These are phyloP conservation scores for Aythya baeri DNA, from an alignment of 2,113 vertebrate genomes.

Conservation along the genomic window DNA sequence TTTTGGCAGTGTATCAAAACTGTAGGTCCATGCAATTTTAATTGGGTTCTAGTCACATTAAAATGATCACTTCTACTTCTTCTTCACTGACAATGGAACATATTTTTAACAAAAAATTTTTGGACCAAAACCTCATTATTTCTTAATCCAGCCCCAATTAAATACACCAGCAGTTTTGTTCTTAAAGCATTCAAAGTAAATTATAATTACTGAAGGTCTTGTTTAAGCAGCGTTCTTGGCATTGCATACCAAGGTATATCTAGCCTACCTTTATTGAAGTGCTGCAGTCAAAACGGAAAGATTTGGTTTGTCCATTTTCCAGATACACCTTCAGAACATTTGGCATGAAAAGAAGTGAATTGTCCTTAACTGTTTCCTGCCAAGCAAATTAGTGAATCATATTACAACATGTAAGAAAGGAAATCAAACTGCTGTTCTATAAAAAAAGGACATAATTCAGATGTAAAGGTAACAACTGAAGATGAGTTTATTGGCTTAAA, in stretches of 20 bases:
- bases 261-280: constrained; percentile 95
- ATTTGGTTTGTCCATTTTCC: constrained; percentile 99
- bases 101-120: not conserved
- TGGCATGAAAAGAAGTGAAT: constrained; percentile 99
- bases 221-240: not conserved
- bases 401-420: constrained; percentile 22
- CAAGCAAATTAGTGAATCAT: constrained; percentile 12
- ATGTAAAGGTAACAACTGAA: not conserved
- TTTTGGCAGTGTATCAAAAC: constrained; percentile 53
- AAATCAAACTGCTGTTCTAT: not conserved
- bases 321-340: constrained; percentile 99
- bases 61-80: constrained; percentile 26
- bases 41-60: constrained; percentile 33
- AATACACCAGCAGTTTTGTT: not conserved
- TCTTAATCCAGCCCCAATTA: not conserved
- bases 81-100: not conserved
- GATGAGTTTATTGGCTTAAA: not conserved
- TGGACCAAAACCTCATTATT: not conserved
- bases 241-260: not conserved
- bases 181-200: not conserved
- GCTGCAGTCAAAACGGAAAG: constrained; percentile 96
- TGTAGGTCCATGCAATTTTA: constrained; percentile 50
- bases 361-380: constrained; percentile 97
- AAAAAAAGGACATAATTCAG: not conserved
- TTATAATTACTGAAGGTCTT: not conserved